Conservation (phyloP, 2,888 invertebrate genomes). For the Erebia epiphron region DNA sequence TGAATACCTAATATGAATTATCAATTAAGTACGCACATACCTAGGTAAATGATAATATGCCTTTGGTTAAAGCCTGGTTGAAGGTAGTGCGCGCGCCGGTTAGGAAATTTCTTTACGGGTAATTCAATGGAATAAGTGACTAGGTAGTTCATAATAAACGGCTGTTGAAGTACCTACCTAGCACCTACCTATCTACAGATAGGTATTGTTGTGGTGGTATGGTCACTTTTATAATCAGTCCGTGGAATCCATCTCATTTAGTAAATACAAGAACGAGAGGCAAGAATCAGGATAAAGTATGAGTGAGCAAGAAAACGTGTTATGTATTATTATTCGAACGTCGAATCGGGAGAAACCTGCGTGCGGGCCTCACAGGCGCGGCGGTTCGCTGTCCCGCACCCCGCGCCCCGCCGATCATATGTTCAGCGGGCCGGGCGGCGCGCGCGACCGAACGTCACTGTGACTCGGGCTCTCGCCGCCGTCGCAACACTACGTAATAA, state of each 20-base stretch:
- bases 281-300: constrained; percentile 54
- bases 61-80: background rate
- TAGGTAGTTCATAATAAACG: constrained; percentile 41
- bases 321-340: constrained; percentile 76
- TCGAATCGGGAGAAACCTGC: constrained; percentile 80
- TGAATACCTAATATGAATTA: no score
- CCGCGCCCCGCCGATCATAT: constrained; percentile 77
- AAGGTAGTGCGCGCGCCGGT: background rate
- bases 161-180: constrained; percentile 37
- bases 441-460: constrained; percentile 55
- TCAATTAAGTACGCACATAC: no score
- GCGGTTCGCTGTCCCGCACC: constrained; percentile 55
- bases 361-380: constrained; percentile 76
- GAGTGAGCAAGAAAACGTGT: constrained; percentile 73
- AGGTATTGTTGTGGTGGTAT: constrained; percentile 38
- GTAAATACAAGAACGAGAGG: constrained; percentile 63
- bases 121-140: constrained; percentile 35
- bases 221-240: constrained; percentile 46
- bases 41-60: no score
- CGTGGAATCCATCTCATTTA: constrained; percentile 60
- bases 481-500: constrained; percentile 62
- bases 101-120: constrained; percentile 12
- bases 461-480: constrained; percentile 77
- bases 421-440: constrained; percentile 63
- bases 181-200: constrained; percentile 24